These are phyloP conservation scores for Atherinomorus stipes DNA, from an alignment of 2,113 vertebrate genomes.

Conservation along the genomic window DNA sequence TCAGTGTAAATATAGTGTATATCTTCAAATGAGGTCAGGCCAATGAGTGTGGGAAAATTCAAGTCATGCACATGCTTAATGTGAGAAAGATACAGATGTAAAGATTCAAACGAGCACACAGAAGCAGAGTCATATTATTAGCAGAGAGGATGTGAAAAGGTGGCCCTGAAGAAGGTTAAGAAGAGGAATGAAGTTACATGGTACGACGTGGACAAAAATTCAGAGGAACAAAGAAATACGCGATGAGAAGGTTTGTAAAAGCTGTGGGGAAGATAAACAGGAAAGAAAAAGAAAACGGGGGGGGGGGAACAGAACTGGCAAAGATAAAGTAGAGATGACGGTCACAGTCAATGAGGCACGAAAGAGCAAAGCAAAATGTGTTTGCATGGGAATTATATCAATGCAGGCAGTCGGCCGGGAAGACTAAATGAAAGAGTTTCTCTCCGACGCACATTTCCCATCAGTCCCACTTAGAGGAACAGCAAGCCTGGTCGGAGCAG, in stretches of 20 bases:
- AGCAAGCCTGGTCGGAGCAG: slow-evolving; percentile 28
- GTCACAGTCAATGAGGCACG: slow-evolving; percentile 52
- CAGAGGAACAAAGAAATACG: not conserved
- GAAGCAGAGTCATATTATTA: too few relatives aligned
- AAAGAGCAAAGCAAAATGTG: slow-evolving; percentile 50
- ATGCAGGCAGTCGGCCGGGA: not conserved
- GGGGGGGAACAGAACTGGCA: not conserved
- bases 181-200: not conserved
- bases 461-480: slow-evolving; percentile 60
- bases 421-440: slow-evolving; percentile 48
- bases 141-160: not conserved
- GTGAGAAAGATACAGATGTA: not conserved
- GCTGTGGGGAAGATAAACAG: not conserved
- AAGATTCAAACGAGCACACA: too few relatives aligned
- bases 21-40: slow-evolving; percentile 19
- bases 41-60: not conserved
- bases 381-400: slow-evolving; percentile 49
- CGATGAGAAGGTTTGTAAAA: not conserved
- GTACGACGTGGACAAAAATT: not conserved
- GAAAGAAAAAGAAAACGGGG: not conserved
- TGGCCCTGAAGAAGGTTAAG: too few relatives aligned
- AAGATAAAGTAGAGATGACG: slow-evolving; percentile 3
- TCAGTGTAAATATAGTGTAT: slow-evolving; percentile 14
- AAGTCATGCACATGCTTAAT: not conserved
- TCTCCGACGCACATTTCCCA: slow-evolving; percentile 51